phyloP scores from a whole-genome alignment of 2,113 vertebrate genomes.

The Mesoclemmys tuberculata region DNA sequence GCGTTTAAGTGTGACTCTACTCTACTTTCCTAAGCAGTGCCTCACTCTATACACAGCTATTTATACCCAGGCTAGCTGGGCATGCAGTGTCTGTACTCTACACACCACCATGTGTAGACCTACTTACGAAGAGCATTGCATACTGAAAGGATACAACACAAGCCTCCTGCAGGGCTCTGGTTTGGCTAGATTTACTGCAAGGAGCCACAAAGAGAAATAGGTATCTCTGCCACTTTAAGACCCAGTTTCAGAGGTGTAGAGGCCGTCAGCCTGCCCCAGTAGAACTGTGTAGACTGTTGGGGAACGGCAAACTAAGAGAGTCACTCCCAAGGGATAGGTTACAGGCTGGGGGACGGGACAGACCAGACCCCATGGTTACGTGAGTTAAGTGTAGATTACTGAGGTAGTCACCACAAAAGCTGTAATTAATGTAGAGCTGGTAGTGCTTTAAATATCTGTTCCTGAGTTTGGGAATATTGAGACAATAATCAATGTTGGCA shows the following conservation, averaged over 20 bases:
- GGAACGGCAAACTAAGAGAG: not conserved
- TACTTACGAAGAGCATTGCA: not conserved
- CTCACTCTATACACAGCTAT: not conserved
- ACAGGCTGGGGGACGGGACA: not conserved
- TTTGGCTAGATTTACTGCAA: not conserved
- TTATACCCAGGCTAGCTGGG: not conserved
- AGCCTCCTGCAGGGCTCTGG: not conserved
- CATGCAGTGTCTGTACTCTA: not conserved
- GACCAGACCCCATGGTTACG: not conserved
- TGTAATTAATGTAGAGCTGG: not conserved
- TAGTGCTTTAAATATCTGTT: not conserved
- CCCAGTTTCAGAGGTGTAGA: not conserved
- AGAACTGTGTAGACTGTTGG: not conserved
- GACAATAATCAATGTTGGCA: not conserved
- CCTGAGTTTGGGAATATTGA: not conserved
- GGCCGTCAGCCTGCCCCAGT: not conserved
- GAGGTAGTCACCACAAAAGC: not conserved
- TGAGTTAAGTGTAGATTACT: not conserved
- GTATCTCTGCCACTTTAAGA: not conserved
- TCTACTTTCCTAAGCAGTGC: too few species aligned
- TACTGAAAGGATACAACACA: not conserved
- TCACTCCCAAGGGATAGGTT: not conserved
- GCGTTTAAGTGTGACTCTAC: not conserved
- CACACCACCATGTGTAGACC: not conserved
- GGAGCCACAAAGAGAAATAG: not conserved